Evolutionary conservation across 2,113 vertebrate species (phyloP).

Genomic region (Phycodurus eques): DNA sequence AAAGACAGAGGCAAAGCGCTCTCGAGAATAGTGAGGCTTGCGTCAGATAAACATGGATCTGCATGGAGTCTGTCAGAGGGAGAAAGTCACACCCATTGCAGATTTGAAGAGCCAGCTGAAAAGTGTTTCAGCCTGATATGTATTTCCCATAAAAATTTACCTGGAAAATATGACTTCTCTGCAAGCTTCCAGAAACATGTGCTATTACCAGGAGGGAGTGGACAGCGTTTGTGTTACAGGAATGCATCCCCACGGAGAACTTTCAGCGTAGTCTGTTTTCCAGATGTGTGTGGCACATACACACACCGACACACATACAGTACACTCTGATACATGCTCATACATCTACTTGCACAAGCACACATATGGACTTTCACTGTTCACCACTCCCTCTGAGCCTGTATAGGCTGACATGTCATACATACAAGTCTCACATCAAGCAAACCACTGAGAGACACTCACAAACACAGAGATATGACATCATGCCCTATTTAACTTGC

Average conservation of each 20-base stretch:
- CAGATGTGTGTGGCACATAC: constrained; percentile 76
- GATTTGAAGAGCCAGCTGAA: not conserved
- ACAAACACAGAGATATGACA: not conserved
- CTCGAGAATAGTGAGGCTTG: not conserved
- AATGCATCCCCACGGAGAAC: constrained; percentile 47
- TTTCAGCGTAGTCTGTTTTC: constrained; percentile 73
- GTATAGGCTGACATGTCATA: constrained; percentile 24
- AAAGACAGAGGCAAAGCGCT: not conserved
- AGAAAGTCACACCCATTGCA: constrained; percentile 14
- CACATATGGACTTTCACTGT: constrained; percentile 44
- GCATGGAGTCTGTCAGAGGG: constrained; percentile 27
- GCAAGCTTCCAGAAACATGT: constrained; percentile 16
- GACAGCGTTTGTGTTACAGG: constrained; percentile 32
- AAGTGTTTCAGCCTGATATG: not conserved
- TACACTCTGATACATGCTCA: not conserved
- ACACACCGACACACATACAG: constrained; percentile 8
- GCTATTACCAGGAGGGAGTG: constrained; percentile 20
- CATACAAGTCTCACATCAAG: constrained; percentile 4
- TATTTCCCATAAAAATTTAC: constrained; percentile 10
- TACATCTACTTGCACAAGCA: not conserved
- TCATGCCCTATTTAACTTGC: not conserved
- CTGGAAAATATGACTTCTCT: constrained; percentile 5
- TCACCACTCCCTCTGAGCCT: constrained; percentile 48
- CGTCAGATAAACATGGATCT: not conserved
- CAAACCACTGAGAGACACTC: not conserved